Conservation (phyloP, 2,888 invertebrate species). For the Subacronicta megacephala region DNA sequence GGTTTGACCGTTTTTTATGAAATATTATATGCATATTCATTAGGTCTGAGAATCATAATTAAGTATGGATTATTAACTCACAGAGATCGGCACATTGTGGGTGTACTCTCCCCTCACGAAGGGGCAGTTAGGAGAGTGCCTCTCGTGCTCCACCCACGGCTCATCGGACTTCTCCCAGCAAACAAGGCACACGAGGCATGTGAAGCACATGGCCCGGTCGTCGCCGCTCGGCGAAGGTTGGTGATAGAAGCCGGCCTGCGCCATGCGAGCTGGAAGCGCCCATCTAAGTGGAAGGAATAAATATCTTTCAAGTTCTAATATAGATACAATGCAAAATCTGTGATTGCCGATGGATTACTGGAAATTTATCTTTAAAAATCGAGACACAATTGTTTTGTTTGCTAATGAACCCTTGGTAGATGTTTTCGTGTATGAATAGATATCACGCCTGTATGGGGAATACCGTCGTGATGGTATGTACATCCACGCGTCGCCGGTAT, state of each 20-base stretch:
- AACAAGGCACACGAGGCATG: conserved; percentile 97
- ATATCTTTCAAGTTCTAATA: too few relatives aligned
- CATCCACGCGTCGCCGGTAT: too few relatives aligned
- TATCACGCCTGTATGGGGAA: too few relatives aligned
- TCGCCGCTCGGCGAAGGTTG: conserved; percentile 97
- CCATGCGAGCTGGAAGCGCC: conserved; percentile 98
- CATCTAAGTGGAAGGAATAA: conserved; percentile 89
- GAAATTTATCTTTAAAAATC: too few relatives aligned
- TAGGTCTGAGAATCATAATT: not conserved
- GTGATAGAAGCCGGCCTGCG: conserved; percentile 98
- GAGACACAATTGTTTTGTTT: too few relatives aligned
- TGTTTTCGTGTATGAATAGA: too few relatives aligned
- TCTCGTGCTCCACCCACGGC: conserved; percentile 99
- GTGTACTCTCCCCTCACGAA: conserved; percentile 98
- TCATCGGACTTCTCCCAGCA: conserved; percentile 99
- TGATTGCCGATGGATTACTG: too few relatives aligned
- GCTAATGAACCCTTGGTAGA: too few relatives aligned
- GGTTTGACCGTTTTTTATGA: too few relatives aligned
- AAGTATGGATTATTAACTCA: conserved; percentile 63
- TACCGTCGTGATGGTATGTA: too few relatives aligned
- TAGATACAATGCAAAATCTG: too few relatives aligned
- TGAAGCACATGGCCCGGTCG: conserved; percentile 98
- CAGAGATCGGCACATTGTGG: conserved; percentile 97
- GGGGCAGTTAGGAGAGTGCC: conserved; percentile 97
- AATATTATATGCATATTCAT: too few relatives aligned